Conservation (phyloP, 2,797 vertebrate species). For the Fundulus diaphanus region DNA sequence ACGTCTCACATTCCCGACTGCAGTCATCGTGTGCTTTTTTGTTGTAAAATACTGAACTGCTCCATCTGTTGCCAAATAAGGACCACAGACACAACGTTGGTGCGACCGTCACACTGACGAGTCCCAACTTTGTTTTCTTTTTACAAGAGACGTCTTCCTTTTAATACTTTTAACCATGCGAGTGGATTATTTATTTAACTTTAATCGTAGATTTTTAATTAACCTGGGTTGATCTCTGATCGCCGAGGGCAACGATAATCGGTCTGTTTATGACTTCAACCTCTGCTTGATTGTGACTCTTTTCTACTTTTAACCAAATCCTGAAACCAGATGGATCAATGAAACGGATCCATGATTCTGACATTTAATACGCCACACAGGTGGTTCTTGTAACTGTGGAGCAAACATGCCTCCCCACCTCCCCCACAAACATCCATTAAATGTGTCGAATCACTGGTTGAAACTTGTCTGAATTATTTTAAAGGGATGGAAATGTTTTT, state of each 20-base stretch:
- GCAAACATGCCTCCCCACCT: slow-evolving; percentile 3
- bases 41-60: slow-evolving; percentile 43
- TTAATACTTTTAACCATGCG: slow-evolving; percentile 53
- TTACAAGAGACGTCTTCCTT: slow-evolving; percentile 51
- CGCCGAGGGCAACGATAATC: slow-evolving; percentile 46
- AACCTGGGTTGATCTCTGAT: slow-evolving; percentile 44
- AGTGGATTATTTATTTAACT: slow-evolving; percentile 73
- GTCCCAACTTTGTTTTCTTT: slow-evolving; percentile 27
- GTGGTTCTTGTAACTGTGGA: slow-evolving; percentile 21
- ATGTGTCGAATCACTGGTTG: slow-evolving; percentile 26
- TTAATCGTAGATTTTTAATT: slow-evolving; percentile 50
- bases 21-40: slow-evolving; percentile 26
- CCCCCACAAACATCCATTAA: slow-evolving; percentile 43
- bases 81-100: slow-evolving; percentile 47
- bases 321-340: slow-evolving; percentile 17
- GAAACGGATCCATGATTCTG: slow-evolving; percentile 21
- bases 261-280: slow-evolving; percentile 26
- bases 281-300: slow-evolving; percentile 31
- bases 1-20: slow-evolving; percentile 53
- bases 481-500: background rate
- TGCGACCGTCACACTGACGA: slow-evolving; percentile 33
- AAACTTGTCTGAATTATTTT: slow-evolving; percentile 12
- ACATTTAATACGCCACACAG: slow-evolving; percentile 27
- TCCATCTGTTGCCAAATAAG: slow-evolving; percentile 63
- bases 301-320: slow-evolving; percentile 28